Conservation (phyloP, 1,140 invertebrate genomes). For the Eubasilissa regina region DNA sequence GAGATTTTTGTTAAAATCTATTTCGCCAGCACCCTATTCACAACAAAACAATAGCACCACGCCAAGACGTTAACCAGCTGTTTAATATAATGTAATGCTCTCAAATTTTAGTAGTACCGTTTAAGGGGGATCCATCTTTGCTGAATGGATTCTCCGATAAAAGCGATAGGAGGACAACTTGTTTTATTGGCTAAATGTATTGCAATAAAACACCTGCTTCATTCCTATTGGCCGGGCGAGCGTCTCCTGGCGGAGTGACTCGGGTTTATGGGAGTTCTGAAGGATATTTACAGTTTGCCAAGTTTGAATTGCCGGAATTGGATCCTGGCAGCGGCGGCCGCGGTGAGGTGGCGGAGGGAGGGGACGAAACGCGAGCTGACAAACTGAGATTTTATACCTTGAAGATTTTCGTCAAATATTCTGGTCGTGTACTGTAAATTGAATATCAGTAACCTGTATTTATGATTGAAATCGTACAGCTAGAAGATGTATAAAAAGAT, state of each 20-base stretch:
- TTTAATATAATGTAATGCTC: slow-evolving; percentile 35
- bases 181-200: slow-evolving; percentile 40
- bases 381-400: neutral
- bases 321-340: neutral
- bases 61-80: slow-evolving; percentile 24
- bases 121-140: slow-evolving; percentile 3
- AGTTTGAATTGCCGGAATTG: slow-evolving; percentile 14
- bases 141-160: slow-evolving; percentile 17
- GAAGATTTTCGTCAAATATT: neutral
- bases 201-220: slow-evolving; percentile 41
- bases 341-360: neutral
- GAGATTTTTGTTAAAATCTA: no score
- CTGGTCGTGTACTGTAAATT: no score
- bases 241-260: slow-evolving; percentile 23
- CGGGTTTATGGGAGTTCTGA: slow-evolving; percentile 31
- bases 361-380: neutral
- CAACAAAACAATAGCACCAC: no score
- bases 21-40: no score
- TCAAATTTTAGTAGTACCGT: slow-evolving; percentile 10
- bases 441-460: no score
- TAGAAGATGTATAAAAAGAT: no score
- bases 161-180: slow-evolving; percentile 16
- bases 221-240: neutral
- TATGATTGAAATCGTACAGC: no score
- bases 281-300: slow-evolving; percentile 20